A percentile compares a stretch with the other conserved stretches of the same genome.
phyloP scores from a whole-genome alignment of 2,113 vertebrate species.

The Pollachius pollachius region DNA sequence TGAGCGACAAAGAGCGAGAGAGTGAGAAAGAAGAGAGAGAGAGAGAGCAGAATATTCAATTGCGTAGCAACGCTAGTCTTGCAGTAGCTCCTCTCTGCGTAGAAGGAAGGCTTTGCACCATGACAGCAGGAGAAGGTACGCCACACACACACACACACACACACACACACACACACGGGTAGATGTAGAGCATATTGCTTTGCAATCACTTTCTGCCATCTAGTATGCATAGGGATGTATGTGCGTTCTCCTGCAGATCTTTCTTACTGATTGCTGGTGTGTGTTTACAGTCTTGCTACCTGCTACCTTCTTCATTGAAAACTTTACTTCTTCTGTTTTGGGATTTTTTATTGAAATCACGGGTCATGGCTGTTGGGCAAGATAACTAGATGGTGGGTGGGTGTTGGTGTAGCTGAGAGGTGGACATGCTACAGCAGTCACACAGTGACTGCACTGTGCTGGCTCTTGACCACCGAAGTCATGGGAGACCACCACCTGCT shows the following conservation, averaged over 20 bases:
- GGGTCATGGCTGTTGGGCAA: too few species aligned
- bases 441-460: background rate
- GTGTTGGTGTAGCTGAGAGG: background rate
- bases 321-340: too few species aligned
- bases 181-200: background rate
- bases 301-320: too few species aligned
- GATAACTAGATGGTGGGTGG: background rate
- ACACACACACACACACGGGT: background rate
- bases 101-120: constrained; percentile 49
- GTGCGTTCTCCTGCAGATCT: too few species aligned
- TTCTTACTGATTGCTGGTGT: background rate
- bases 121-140: constrained; percentile 89
- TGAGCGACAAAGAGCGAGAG: constrained; percentile 8
- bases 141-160: background rate
- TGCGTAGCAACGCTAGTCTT: background rate
- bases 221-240: too few species aligned
- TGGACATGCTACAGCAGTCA: background rate
- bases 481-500: background rate
- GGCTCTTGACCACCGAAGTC: background rate
- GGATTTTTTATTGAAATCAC: too few species aligned
- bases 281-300: background rate
- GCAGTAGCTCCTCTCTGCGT: constrained; percentile 33
- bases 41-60: constrained; percentile 4
- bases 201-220: background rate
- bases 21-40: constrained; percentile 21